Conservation (phyloP, 2,797 vertebrate genomes). For the Columba guinea region DNA sequence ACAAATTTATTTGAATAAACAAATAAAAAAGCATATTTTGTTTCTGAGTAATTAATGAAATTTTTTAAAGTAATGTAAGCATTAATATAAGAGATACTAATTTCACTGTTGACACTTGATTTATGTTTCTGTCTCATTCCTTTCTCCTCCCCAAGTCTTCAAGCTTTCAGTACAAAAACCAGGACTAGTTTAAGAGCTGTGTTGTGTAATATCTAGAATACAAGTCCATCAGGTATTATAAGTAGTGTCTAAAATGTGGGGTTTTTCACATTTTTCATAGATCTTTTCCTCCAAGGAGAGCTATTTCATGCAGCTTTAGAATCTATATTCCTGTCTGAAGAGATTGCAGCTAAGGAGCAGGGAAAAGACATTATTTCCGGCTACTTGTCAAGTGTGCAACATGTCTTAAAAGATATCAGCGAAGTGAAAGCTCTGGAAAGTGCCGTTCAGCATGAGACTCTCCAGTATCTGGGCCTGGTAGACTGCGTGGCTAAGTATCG, state of each 20-base stretch:
- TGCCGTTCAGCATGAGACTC: conserved; percentile 82
- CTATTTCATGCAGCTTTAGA: conserved; percentile 88
- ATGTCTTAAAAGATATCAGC: conserved; percentile 83
- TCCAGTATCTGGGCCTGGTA: conserved; percentile 89
- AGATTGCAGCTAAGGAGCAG: conserved; percentile 1
- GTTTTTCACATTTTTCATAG: conserved; percentile 55
- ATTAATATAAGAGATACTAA: not conserved
- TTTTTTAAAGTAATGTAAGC: not conserved
- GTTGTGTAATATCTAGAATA: not conserved
- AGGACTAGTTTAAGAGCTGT: not conserved
- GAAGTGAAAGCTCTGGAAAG: conserved; percentile 89
- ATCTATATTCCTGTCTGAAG: conserved; percentile 73
- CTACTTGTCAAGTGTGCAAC: conserved; percentile 86
- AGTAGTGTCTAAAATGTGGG: not conserved
- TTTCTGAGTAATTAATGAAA: not conserved
- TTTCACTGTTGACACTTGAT: not conserved
- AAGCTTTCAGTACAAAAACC: not conserved
- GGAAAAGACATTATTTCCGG: conserved; percentile 69
- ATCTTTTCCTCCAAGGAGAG: conserved; percentile 88
- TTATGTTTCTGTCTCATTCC: not conserved
- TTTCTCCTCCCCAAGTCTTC: not conserved
- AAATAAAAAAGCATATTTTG: not conserved
- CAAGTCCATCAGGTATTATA: not conserved
- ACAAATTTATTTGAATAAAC: not conserved
- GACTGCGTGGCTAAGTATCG: conserved; percentile 94